These are phyloP conservation scores for Tursiops truncatus DNA, from an alignment of 2,113 vertebrate species.

Conservation along the genomic window DNA sequence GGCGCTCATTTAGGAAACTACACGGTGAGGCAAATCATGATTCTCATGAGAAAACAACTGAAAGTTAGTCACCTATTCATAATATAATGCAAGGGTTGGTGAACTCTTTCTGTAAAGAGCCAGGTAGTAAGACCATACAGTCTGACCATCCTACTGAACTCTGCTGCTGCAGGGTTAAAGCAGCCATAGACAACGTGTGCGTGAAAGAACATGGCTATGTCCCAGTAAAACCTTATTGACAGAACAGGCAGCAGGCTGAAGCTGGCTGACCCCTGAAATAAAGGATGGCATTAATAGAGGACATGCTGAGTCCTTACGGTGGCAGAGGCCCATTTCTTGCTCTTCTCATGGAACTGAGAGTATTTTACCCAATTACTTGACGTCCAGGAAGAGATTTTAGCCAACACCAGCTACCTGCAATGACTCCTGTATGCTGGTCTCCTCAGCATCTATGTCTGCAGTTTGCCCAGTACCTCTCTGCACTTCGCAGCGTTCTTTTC, in stretches of 20 bases:
- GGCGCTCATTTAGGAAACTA: not conserved
- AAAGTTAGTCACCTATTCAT: not conserved
- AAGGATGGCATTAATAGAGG: not conserved
- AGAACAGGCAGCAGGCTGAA: not conserved
- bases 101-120: not conserved
- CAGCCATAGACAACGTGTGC: not conserved
- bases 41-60: not conserved
- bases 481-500: not conserved
- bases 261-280: not conserved
- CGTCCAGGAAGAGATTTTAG: not conserved
- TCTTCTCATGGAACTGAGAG: not conserved
- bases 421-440: not conserved
- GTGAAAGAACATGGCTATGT: not conserved
- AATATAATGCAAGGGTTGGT: not conserved
- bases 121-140: not conserved
- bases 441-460: not conserved
- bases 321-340: not conserved
- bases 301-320: not conserved
- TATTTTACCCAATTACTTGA: not conserved
- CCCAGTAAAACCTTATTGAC: conserved; percentile 2
- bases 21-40: not conserved
- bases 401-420: not conserved
- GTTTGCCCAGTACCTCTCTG: not conserved
- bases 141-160: not conserved
- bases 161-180: not conserved